phyloP scores from a whole-genome alignment of 2,888 invertebrate species.

The Asteroscopus sphinx region DNA sequence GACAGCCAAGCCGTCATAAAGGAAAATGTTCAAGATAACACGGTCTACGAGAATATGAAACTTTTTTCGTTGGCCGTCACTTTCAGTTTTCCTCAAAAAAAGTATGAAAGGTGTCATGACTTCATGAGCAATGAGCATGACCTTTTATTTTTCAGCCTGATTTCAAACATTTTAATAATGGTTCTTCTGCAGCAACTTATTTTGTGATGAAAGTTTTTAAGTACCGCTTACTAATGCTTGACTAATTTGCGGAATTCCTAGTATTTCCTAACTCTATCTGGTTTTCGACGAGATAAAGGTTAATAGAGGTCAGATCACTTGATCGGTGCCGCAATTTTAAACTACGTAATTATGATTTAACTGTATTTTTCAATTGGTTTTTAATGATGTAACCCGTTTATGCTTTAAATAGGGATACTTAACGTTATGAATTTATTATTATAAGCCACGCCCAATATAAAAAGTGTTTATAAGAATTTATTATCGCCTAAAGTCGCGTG shows the following conservation, averaged over 20 bases:
- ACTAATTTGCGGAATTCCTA: constrained; percentile 39
- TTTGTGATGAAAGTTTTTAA: constrained; percentile 13
- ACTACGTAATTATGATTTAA: constrained; percentile 40
- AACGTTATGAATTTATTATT: constrained; percentile 45
- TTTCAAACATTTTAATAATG: not conserved
- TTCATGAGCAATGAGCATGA: no score
- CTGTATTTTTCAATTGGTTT: constrained; percentile 34
- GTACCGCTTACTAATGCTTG: constrained; percentile 39
- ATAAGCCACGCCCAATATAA: constrained; percentile 26
- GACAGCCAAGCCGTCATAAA: no score
- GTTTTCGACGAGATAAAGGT: constrained; percentile 40
- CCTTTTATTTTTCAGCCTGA: no score
- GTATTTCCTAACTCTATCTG: constrained; percentile 34
- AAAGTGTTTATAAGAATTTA: constrained; percentile 25
- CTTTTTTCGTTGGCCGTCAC: no score
- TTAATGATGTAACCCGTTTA: constrained; percentile 38
- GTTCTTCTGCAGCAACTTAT: not conserved
- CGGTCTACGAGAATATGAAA: no score
- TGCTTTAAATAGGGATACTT: constrained; percentile 39
- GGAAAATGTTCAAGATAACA: no score
- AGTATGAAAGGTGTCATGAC: no score
- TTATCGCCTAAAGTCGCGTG: constrained; percentile 14
- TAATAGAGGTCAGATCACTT: constrained; percentile 45
- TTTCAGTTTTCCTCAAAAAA: no score
- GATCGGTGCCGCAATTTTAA: constrained; percentile 24